Evolutionary conservation across 1,140 invertebrate species (phyloP).

Genomic region (Drosophila virilis): DNA sequence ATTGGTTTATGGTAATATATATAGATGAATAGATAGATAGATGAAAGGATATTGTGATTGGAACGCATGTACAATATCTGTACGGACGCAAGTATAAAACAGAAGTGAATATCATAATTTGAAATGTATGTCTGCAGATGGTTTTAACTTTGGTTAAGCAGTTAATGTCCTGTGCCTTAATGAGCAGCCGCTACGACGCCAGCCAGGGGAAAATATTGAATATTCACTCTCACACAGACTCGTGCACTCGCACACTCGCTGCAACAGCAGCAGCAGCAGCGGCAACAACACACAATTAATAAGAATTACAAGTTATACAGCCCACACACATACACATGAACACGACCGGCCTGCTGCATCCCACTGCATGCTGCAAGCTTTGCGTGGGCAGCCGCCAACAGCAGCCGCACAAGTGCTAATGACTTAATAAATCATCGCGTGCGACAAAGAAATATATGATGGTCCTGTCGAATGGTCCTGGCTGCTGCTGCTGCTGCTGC

Average conservation of each 20-base stretch:
- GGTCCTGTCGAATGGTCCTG: slow-evolving; percentile 32
- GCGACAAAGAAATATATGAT: slow-evolving; percentile 79
- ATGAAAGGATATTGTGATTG: too few relatives aligned
- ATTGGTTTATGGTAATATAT: too few relatives aligned
- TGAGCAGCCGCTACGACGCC: slow-evolving; percentile 36
- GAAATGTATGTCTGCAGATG: slow-evolving; percentile 7
- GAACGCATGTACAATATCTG: too few relatives aligned
- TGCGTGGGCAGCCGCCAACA: slow-evolving; percentile 55
- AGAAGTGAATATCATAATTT: slow-evolving; percentile 2
- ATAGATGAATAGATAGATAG: too few relatives aligned
- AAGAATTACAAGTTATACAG: slow-evolving; percentile 83
- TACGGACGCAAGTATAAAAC: background rate
- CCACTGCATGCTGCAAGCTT: slow-evolving; percentile 46
- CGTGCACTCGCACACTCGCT: background rate
- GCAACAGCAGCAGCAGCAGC: slow-evolving; percentile 17
- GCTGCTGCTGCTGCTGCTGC: slow-evolving; percentile 25
- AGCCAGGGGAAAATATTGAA: slow-evolving; percentile 30
- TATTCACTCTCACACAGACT: slow-evolving; percentile 24
- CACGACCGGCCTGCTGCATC: slow-evolving; percentile 32
- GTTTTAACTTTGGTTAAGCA: slow-evolving; percentile 25
- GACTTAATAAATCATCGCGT: slow-evolving; percentile 84
- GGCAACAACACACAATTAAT: slow-evolving; percentile 77
- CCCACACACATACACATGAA: slow-evolving; percentile 22
- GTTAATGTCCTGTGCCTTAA: slow-evolving; percentile 41
- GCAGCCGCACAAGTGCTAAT: slow-evolving; percentile 81